These are phyloP conservation scores for Drosophila hydei DNA, from an alignment of 1,140 invertebrate species.

Conservation along the genomic window DNA sequence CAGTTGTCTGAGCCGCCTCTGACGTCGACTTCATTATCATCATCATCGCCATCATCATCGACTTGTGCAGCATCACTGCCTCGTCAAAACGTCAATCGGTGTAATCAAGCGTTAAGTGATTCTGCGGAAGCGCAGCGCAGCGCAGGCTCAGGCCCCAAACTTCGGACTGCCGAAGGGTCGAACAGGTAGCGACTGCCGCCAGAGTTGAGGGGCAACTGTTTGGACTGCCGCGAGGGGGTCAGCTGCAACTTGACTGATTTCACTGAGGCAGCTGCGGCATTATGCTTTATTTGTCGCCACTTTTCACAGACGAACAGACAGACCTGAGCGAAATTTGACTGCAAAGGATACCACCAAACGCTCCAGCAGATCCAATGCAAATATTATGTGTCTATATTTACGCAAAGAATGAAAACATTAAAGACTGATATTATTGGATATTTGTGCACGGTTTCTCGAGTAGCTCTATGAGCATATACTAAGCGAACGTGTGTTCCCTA, in stretches of 20 bases:
- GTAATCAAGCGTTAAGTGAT: constrained; percentile 83
- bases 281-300: constrained; percentile 33
- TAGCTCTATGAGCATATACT: no score
- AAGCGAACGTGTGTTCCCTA: no score
- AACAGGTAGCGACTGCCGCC: background rate
- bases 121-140: constrained; percentile 73
- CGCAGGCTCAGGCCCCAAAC: constrained; percentile 16
- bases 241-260: constrained; percentile 31
- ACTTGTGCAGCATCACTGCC: constrained; percentile 81
- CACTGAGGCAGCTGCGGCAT: constrained; percentile 30
- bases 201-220: background rate
- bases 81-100: constrained; percentile 83
- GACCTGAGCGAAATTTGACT: constrained; percentile 1
- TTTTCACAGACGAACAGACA: constrained; percentile 34
- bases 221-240: background rate
- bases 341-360: no score
- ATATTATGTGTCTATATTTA: no score
- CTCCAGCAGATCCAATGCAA: no score
- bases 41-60: constrained; percentile 65
- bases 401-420: no score
- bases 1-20: constrained; percentile 66
- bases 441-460: no score
- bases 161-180: constrained; percentile 5
- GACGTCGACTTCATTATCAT: constrained; percentile 47
- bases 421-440: no score